Evolutionary conservation across 2,888 invertebrate genomes (phyloP), one percentile per base, ranked within the genome.

Genomic region (Spilarctia lutea): DNA sequence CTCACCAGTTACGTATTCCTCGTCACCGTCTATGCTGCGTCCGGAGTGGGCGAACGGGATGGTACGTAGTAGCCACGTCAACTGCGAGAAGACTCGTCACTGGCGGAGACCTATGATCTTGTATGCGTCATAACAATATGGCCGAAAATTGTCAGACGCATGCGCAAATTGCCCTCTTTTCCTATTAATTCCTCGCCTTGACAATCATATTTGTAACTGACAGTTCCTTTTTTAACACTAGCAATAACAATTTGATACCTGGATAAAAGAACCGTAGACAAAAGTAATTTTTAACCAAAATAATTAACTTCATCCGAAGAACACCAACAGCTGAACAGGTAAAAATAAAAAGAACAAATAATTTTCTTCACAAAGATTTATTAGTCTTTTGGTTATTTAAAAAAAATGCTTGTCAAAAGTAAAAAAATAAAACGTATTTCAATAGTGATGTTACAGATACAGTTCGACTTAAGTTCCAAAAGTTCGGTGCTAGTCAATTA

Each of bases 1-100:
- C 97, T 97, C 97, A 97, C 97, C 97, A 97, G 98, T 98, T 98
- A 98, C 98, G 98, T 98, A 98, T 98, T 98, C 97, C 97, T 98
- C 98, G 98, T 98, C 98, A 98, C 98, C 97, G 97, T 97, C 97
- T 98, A 97, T 98, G 97, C 98, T 97, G 98, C 97, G 97, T 97
- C 97, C 97, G 97, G 98, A 98, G 97, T 98, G 98, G 98, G 98
- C 97, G 98, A 98, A 97, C 97, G 97, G 97, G 97, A 97, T 97
- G 97, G 97, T 98, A 98, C 98, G 98, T 98, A 98, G 97, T 97
- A 97, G 97, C 97, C 97, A 98, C 98, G 98, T 98, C 98, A 98
- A 98, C 97, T 97, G 97, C 97, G 97, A 97, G 97, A 97, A 97
- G 97, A 97, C 97, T 97, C 97, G 97, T 97, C 97, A 97, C 97